Base-by-base conservation (phyloP, 23 tunicate species). In the Styela plicata region DNA sequence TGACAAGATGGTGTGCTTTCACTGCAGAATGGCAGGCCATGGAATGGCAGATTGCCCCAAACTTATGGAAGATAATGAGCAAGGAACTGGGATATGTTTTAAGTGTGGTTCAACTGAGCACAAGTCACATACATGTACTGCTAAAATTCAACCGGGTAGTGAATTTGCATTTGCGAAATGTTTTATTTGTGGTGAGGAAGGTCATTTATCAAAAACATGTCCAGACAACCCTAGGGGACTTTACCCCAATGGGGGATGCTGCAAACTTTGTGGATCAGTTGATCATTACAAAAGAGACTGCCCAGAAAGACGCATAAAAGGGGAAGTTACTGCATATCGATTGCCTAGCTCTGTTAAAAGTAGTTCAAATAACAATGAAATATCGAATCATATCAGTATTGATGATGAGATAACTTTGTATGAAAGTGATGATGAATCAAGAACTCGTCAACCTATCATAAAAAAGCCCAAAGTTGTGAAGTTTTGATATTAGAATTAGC, bases 41-140 rank as follows among this genome's bases (percentile, higher is more conserved):
- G 96, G 96, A 28, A 90, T 96, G 91, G 99, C 92, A 33, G 99
- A 96, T 73, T 96, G 99, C 70, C 99, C 96, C 18, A 64, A 73
- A 34, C 5, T 82, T n/a, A 79, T 77, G 63, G 88, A 83, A 19
- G 99, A 91, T 33, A 71, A 78, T 21, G 96, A 87, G 73, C 91
- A 90, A 21, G 86, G 87, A 2, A 36, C 80, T 18, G 83, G 87
- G 70, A 86, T 86, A 33, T 86, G 99, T 33, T 88, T 87, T 33
- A 92, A 92, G 85, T 92, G 97, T 84, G 97, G 97, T 1, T 87
- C 91, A 80, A 85, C 97, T 62, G 97, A 87, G 70, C 97, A 92
- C 76, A 67, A 31, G 44, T 67, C 92, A 2, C 90, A 32, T 74
- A 63, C 85, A 16, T 92, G 97, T 67, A 78, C 89, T 57, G 97